Evolutionary conservation across 2,113 vertebrate genomes (phyloP).

Genomic region (Pelecanoides urinatrix): DNA sequence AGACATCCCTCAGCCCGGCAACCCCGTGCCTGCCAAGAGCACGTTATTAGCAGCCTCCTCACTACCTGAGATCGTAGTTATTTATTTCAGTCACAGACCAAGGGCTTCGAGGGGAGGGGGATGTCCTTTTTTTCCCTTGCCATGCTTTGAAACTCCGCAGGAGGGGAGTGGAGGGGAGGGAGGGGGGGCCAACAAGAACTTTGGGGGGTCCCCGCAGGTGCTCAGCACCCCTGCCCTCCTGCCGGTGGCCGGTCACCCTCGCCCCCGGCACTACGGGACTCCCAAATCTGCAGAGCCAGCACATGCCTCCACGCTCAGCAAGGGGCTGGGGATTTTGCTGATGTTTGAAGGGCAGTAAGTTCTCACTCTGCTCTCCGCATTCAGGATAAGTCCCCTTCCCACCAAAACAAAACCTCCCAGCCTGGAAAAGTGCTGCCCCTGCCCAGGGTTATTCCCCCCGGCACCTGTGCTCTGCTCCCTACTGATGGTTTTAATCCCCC

Average conservation of each 20-base stretch:
- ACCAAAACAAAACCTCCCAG: neutral
- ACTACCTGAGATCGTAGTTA: constrained; percentile 39
- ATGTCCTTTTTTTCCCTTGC: neutral
- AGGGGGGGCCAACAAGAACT: neutral
- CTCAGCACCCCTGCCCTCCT: neutral
- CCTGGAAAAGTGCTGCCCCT: neutral
- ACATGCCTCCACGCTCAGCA: neutral
- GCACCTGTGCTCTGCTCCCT: neutral
- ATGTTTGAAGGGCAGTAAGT: neutral
- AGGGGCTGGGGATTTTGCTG: constrained; percentile 4
- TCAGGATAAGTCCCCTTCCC: neutral
- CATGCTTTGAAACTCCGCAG: neutral
- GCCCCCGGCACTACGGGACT: neutral
- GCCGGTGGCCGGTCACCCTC: neutral
- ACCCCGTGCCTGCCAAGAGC: constrained; percentile 59
- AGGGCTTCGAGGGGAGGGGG: constrained; percentile 25
- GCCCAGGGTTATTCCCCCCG: neutral
- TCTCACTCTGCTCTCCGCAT: neutral
- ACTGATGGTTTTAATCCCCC: neutral
- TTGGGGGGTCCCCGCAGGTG: neutral
- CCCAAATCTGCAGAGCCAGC: neutral
- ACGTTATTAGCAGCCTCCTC: constrained; percentile 43
- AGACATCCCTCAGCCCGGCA: constrained; percentile 52
- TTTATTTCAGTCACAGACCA: constrained; percentile 42
- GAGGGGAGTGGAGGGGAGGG: neutral